Evolutionary conservation across 2,113 vertebrate genomes (phyloP).

Genomic region (Cacatua alba): DNA sequence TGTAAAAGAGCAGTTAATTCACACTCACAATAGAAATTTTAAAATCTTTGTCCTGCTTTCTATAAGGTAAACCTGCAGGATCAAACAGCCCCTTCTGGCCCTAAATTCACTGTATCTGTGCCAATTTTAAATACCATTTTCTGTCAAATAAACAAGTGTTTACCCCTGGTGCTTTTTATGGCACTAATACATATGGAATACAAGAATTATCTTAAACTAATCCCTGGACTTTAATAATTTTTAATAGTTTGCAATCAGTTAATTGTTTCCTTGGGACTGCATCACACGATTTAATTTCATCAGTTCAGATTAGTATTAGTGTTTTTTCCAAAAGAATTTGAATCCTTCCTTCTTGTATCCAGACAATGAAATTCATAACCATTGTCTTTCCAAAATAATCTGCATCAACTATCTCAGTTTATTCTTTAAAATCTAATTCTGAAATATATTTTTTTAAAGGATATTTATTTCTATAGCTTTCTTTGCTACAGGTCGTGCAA

Average conservation of each 20-base stretch:
- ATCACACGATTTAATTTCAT: conserved; percentile 32
- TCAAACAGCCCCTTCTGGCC: neutral
- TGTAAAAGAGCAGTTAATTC: neutral
- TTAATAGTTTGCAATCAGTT: conserved; percentile 60
- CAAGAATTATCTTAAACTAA: conserved; percentile 53
- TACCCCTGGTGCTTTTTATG: neutral
- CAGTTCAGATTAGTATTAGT: conserved; percentile 20
- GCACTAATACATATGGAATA: conserved; percentile 20
- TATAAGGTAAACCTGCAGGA: neutral
- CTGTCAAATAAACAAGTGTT: conserved; percentile 25
- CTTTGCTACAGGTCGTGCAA: neutral
- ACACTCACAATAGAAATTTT: neutral
- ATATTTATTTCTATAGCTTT: neutral
- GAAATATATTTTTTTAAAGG: neutral
- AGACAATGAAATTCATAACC: neutral
- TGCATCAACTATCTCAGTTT: neutral
- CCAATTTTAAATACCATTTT: conserved; percentile 5
- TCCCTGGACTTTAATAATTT: conserved; percentile 35
- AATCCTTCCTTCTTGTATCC: neutral
- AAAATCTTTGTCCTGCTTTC: neutral
- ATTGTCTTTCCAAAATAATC: neutral
- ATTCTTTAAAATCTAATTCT: neutral
- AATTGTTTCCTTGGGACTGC: conserved; percentile 48
- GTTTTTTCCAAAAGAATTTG: conserved; percentile 33
- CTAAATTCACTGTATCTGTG: neutral